Evolutionary conservation across 2,797 vertebrate genomes (phyloP).

Genomic region (Centropyge bicolor): DNA sequence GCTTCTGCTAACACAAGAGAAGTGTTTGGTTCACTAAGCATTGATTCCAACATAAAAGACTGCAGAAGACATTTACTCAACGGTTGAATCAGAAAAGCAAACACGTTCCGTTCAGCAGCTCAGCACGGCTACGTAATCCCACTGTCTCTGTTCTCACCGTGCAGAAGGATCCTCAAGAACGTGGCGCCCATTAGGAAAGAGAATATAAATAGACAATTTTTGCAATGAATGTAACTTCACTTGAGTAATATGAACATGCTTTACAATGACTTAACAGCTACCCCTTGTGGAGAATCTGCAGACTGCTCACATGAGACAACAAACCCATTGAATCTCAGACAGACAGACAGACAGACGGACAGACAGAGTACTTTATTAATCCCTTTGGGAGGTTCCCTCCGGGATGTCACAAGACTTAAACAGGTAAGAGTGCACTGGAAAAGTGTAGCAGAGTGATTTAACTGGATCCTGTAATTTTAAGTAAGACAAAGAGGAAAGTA

Average conservation of each 20-base stretch:
- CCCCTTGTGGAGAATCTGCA: background rate
- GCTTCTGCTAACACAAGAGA: background rate
- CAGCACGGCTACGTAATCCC: too few relatives aligned
- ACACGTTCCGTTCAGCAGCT: background rate
- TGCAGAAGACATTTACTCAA: background rate
- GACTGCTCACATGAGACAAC: background rate
- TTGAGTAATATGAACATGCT: background rate
- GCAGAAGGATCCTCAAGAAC: background rate
- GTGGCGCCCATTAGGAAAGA: background rate
- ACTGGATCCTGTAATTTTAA: background rate
- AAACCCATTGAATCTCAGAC: too few relatives aligned
- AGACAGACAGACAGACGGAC: too few relatives aligned
- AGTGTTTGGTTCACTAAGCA: background rate
- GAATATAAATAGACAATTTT: background rate
- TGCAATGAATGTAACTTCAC: background rate
- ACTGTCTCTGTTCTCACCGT: background rate
- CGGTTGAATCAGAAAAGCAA: background rate
- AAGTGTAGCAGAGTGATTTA: background rate
- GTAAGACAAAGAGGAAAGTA: slow-evolving; percentile 21
- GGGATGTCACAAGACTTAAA: background rate
- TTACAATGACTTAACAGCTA: background rate
- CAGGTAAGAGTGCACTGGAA: background rate
- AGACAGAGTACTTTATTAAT: too few relatives aligned
- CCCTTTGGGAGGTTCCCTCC: too few relatives aligned
- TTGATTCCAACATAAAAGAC: background rate